Evolutionary conservation across 1,140 invertebrate species (phyloP), one percentile per base, ranked within the genome.

Genomic region (Zaprionus vittiger): DNA sequence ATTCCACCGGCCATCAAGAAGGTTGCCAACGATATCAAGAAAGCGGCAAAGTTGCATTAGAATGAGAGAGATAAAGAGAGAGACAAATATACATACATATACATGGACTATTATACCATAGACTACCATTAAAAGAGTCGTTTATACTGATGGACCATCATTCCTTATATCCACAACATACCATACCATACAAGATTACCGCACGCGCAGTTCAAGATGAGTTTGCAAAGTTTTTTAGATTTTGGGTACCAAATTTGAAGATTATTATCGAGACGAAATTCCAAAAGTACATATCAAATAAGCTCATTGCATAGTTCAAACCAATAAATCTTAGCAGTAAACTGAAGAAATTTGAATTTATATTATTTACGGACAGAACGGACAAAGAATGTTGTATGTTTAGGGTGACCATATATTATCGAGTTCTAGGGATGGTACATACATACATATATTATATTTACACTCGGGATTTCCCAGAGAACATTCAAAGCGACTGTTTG

Each of bases 1-100:
- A 91, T 91, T 24, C 85, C 85, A 44, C 85, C 85, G 7, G 85
- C 85, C 52, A 90, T 90, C 41, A 85, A 84, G 17, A 90, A 80
- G 60, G 71, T 91, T 41, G 82, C 85, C 7, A 80, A 77, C 5
- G 82, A 85, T 2, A 55, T 85, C 12, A 90, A 90, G 55, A 91
- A 91, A 44, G 47, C 73, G 17, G 17, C 14, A 24, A 85, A 85
- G 49, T 54, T 66, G 28, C 63, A 68, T 57, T 66, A 37, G 38
- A 11, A 12, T 2, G 11, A 12, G 37, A 11, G 14, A 3, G 11
- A 38, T 12, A 11, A 38, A 9, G 11, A 31, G 28, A 31, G 28
- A 31, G 28, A 17, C n/a, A 44, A 1, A 44, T 17, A 44, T 6
- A 44, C 38, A 7, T n/a, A 17, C 15, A 41, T 15, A 12, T 38